Percentiles rank a stretch among this genome's conserved stretches.
phyloP scores from a whole-genome alignment of 53 echinoderm and acorn worm species.

The Paracentrotus lividus region DNA sequence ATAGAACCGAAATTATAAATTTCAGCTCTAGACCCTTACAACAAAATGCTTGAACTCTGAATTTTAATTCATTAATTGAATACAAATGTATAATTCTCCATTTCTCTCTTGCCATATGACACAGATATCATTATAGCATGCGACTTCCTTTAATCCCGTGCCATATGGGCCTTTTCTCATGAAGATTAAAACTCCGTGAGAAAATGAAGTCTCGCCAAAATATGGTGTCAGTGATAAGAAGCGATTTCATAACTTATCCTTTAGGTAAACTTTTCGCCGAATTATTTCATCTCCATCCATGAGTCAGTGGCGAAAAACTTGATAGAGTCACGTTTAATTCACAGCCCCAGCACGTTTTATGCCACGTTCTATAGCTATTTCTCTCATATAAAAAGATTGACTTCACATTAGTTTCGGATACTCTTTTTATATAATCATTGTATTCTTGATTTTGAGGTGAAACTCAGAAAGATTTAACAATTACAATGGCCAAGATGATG shows the following conservation, averaged over 20 bases:
- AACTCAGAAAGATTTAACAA: background rate
- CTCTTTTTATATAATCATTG: background rate
- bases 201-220: background rate
- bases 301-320: background rate
- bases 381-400: background rate
- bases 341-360: background rate
- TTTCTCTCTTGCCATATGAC: no score
- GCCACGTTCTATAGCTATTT: background rate
- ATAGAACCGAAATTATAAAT: no score
- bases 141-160: no score
- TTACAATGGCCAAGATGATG: conserved; percentile 31
- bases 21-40: no score
- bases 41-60: no score
- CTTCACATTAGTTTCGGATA: background rate
- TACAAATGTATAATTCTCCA: no score
- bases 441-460: background rate
- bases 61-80: no score
- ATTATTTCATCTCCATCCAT: background rate
- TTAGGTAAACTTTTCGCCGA: background rate
- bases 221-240: conserved; percentile 20
- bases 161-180: background rate
- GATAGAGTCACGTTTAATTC: conserved; percentile 9
- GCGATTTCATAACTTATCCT: conserved; percentile 8
- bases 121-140: no score
- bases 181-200: background rate